Evolutionary conservation across 2,797 vertebrate genomes (phyloP), one percentile per base, ranked within the genome.

Genomic region (Artibeus lituratus): DNA sequence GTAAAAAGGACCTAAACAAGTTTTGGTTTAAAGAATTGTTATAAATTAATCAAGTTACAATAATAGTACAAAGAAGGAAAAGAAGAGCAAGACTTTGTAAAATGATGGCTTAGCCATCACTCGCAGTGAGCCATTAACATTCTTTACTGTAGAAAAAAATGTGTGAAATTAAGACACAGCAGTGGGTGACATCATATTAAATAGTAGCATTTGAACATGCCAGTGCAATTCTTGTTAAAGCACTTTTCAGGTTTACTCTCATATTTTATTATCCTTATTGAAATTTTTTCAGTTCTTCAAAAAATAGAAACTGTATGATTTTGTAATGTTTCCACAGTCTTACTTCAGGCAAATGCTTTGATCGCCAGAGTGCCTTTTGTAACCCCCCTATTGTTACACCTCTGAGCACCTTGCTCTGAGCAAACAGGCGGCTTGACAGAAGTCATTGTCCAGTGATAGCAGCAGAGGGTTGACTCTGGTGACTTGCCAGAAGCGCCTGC

Each of bases 11-110:
- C 32, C 37, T 51, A 39, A 82, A 76, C 14, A 51, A 74, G 29
- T 78, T 94, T 70, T 73, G 55, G 11, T 76, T 80, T 87, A 55
- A 88, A 90, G 59, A 96, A 69, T 91, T 90, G 49, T 90, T 90
- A 18, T 67, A 62, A 62, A 82, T 81, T 81, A 24, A 19, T 67
- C 29, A 81, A 26, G 51, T 88, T 70, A 22, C 11, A 82, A 12
- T 81, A 84, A 37, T 78, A 62, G 11, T 69, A 51, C 53, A 92
- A 59, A 92, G 47, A 83, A 49, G 39, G 37, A 3, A 42, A 65
- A 2, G 29, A 49, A 57, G 32, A 24, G 7, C 67, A 57, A 80
- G 3, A 85, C 77, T 92, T 74, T 90, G 32, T 59, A 29, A 85
- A 70, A 73, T 69, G n/a, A 55, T 85, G 69, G 44, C 37, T 83